A percentile compares a stretch with the other conserved stretches of the same genome.
Evolutionary conservation across 1,140 invertebrate species (phyloP).

Genomic region (Drosophila nigrodunni): DNA sequence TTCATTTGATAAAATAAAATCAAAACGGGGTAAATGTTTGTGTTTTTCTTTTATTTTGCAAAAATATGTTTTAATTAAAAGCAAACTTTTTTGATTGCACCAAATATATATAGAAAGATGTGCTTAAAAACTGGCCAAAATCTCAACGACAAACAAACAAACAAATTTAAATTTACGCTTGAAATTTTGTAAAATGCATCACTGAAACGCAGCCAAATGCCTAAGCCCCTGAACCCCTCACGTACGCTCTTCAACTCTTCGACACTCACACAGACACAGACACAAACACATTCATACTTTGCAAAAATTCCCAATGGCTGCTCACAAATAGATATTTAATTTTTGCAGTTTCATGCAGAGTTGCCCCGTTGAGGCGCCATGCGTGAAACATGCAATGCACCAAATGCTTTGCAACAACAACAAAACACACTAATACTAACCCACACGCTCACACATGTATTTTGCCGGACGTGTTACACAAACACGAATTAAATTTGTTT

Average conservation of each 20-base stretch:
- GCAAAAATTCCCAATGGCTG: conserved; percentile 47
- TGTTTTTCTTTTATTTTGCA: not conserved
- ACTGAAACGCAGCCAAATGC: conserved; percentile 44
- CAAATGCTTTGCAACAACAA: conserved; percentile 19
- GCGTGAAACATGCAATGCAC: conserved; percentile 32
- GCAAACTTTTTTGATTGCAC: conserved; percentile 64
- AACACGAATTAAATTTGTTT: conserved; percentile 68
- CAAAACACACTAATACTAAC: not conserved
- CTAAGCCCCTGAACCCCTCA: not conserved
- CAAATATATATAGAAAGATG: conserved; percentile 45
- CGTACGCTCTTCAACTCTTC: not conserved
- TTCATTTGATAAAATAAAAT: conserved; percentile 8
- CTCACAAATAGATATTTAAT: conserved; percentile 79
- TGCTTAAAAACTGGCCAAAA: conserved; percentile 55
- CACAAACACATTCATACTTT: conserved; percentile 16
- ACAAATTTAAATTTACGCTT: conserved; percentile 64
- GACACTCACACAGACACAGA: not conserved
- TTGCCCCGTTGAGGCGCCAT: conserved; percentile 31
- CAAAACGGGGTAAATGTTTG: conserved; percentile 26
- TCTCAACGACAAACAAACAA: conserved; percentile 70
- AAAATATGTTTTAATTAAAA: conserved; percentile 81
- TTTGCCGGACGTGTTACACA: conserved; percentile 54
- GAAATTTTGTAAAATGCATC: conserved; percentile 51
- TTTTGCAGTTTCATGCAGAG: conserved; percentile 64
- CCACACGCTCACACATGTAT: conserved; percentile 19